A percentile compares a stretch with the other conserved stretches of the same genome.
Conservation (phyloP, 92 coral and sea anemone genomes). For the Palythoa heliodiscus region DNA sequence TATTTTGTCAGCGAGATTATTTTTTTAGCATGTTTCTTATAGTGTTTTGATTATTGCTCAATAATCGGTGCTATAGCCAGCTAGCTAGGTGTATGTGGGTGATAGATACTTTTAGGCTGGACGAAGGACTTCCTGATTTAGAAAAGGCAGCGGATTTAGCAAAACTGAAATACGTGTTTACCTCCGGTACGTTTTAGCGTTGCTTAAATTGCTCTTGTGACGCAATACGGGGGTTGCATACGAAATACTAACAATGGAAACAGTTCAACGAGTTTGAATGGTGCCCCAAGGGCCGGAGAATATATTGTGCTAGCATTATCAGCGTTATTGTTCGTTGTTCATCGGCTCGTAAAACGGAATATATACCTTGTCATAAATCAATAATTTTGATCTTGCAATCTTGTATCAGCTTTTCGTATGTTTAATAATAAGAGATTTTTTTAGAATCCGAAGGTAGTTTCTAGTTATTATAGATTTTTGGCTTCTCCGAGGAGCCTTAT, state of each 20-base stretch:
- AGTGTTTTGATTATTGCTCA: too few relatives aligned
- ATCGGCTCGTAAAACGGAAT: constrained; percentile 22
- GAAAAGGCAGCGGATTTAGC: too few relatives aligned
- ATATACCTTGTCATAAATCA: not conserved
- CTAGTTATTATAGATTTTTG: not conserved
- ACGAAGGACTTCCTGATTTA: too few relatives aligned
- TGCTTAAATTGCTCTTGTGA: too few relatives aligned
- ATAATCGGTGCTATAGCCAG: too few relatives aligned
- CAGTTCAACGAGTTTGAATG: not conserved
- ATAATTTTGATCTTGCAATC: constrained; percentile 7
- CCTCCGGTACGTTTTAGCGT: too few relatives aligned
- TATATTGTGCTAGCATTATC: constrained; percentile 11
- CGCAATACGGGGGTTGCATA: too few relatives aligned
- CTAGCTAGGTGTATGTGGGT: too few relatives aligned
- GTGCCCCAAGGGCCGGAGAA: not conserved
- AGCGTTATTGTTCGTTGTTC: constrained; percentile 16
- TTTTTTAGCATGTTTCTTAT: too few relatives aligned
- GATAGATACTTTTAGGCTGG: too few relatives aligned
- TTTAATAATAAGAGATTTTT: not conserved
- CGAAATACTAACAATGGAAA: not conserved
- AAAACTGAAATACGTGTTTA: too few relatives aligned
- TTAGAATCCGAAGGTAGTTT: not conserved
- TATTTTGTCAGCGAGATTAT: too few relatives aligned
- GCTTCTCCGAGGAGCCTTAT: not conserved
- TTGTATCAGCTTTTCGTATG: not conserved